Evolutionary conservation across 1,140 invertebrate species (phyloP).

Genomic region (Melanaphis sacchari): DNA sequence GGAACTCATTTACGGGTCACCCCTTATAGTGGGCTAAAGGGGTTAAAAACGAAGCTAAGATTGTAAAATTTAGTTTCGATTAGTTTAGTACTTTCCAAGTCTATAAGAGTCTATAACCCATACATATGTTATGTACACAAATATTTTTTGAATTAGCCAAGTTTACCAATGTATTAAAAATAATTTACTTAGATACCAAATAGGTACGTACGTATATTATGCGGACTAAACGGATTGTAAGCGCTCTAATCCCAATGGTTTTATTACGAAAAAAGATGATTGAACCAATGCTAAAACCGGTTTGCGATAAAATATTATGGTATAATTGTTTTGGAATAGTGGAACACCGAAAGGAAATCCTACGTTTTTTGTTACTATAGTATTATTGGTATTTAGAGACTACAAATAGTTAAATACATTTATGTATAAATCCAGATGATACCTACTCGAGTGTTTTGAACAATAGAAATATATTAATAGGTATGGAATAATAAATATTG

Average conservation of each 20-base stretch:
- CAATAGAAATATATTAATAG: conserved; percentile 24
- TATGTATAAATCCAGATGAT: background rate
- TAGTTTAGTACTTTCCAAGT: background rate
- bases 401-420: conserved; percentile 7
- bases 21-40: no score
- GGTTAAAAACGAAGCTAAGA: background rate
- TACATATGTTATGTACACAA: background rate
- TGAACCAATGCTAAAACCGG: background rate
- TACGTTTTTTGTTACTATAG: background rate
- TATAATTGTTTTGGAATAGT: conserved; percentile 20
- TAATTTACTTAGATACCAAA: background rate
- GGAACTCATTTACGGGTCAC: no score
- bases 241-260: background rate
- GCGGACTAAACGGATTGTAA: background rate
- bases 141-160: background rate
- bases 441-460: background rate
- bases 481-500: conserved; percentile 14
- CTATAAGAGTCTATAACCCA: no score
- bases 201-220: background rate
- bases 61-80: background rate
- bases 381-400: background rate
- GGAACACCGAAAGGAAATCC: background rate
- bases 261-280: background rate
- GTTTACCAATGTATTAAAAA: background rate
- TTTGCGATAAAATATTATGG: background rate